Conservation (phyloP, 53 echinoderm and acorn worm species). For the Echinometra lucunter region DNA sequence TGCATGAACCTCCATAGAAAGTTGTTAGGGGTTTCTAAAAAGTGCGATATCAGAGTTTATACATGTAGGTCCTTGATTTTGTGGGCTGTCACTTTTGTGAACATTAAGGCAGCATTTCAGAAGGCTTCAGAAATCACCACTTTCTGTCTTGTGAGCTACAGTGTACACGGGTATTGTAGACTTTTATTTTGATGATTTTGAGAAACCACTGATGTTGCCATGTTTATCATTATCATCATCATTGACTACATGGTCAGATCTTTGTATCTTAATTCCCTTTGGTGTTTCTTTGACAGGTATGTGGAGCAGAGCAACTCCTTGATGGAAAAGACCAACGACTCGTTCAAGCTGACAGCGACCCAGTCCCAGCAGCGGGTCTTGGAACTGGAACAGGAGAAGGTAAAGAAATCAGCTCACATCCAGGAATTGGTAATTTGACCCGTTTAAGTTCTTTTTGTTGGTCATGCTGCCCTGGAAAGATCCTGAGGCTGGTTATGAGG, state of each 20-base stretch:
- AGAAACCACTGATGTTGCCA: neutral
- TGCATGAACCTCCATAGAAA: no score
- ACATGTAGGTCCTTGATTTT: no score
- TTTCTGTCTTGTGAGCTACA: no score
- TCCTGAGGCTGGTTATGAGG: neutral
- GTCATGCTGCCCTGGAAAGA: slow-evolving; percentile 36
- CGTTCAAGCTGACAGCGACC: slow-evolving; percentile 90
- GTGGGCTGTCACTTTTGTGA: no score
- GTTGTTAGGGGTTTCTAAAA: no score
- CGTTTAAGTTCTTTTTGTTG: slow-evolving; percentile 53
- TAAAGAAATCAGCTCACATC: slow-evolving; percentile 76
- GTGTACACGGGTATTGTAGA: no score
- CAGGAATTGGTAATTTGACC: slow-evolving; percentile 60
- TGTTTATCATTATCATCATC: no score
- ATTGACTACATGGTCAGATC: neutral
- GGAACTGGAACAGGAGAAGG: slow-evolving; percentile 98
- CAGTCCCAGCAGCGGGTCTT: slow-evolving; percentile 94
- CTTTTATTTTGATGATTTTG: no score
- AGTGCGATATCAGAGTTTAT: no score
- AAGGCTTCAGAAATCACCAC: no score
- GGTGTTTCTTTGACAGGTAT: slow-evolving; percentile 72
- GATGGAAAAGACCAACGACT: slow-evolving; percentile 96
- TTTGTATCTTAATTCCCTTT: neutral
- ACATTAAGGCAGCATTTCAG: no score
- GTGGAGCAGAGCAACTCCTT: slow-evolving; percentile 96